phyloP scores from a whole-genome alignment of 2,888 invertebrate species.

The Peribatodes rhomboidaria region DNA sequence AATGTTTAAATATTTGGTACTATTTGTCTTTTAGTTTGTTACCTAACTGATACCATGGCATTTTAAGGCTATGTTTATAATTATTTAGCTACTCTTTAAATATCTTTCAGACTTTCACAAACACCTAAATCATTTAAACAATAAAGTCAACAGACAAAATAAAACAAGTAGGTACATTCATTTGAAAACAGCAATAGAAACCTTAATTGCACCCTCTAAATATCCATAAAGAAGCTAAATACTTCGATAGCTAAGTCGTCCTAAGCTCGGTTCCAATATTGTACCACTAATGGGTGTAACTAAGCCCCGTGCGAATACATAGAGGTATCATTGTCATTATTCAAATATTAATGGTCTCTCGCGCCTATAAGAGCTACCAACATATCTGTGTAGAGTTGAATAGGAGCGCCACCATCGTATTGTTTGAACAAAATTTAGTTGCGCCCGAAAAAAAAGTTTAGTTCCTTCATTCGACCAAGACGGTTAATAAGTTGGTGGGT shows the following conservation, averaged over 20 bases:
- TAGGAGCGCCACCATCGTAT: neutral
- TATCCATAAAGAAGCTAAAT: conserved; percentile 37
- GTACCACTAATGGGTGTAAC: conserved; percentile 60
- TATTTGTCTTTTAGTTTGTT: too few relatives aligned
- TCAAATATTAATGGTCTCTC: conserved; percentile 31
- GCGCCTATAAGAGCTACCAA: conserved; percentile 43
- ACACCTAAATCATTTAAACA: neutral
- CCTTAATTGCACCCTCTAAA: conserved; percentile 22
- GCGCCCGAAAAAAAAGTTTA: neutral
- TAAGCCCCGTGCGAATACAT: conserved; percentile 46
- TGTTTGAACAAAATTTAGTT: neutral
- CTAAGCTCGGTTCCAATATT: conserved; percentile 62
- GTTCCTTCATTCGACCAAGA: neutral
- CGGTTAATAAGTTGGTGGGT: too few relatives aligned
- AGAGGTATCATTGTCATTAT: conserved; percentile 35
- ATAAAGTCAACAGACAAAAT: neutral
- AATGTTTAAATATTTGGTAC: too few relatives aligned
- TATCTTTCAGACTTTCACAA: too few relatives aligned
- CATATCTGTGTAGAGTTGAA: neutral
- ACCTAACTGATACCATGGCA: too few relatives aligned
- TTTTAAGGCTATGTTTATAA: too few relatives aligned
- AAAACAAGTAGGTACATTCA: neutral
- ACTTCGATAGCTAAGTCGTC: conserved; percentile 53
- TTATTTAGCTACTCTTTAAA: too few relatives aligned
- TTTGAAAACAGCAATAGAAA: conserved; percentile 15